These are phyloP conservation scores for Drosophila hawaiiensis DNA, from an alignment of 2,888 invertebrate genomes.

Conservation along the genomic window DNA sequence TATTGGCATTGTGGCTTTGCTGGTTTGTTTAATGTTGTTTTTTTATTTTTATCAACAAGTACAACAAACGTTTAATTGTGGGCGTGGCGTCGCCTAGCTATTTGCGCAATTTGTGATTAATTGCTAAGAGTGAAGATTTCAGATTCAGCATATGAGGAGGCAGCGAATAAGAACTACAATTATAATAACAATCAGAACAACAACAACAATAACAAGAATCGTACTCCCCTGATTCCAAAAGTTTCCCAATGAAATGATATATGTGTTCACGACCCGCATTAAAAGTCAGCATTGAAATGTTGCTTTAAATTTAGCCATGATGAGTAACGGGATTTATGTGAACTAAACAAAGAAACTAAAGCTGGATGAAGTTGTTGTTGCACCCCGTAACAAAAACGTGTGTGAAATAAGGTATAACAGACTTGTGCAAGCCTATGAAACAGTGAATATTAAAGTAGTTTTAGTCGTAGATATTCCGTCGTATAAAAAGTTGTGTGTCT, in stretches of 20 bases:
- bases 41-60: constrained; percentile 38
- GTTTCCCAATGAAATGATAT: constrained; percentile 23
- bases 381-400: neutral
- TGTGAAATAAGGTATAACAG: neutral
- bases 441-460: neutral
- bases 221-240: neutral
- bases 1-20: neutral
- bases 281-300: constrained; percentile 23
- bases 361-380: neutral
- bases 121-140: neutral
- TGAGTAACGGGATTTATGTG: constrained; percentile 33
- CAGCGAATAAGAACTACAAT: neutral
- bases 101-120: constrained; percentile 7
- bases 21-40: neutral
- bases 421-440: neutral
- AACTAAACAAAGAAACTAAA: constrained; percentile 20
- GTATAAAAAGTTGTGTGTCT: neutral
- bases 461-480: neutral
- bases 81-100: constrained; percentile 2
- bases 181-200: neutral
- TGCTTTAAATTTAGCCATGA: constrained; percentile 40
- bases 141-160: neutral
- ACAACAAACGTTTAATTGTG: constrained; percentile 14
- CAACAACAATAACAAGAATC: neutral
- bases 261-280: constrained; percentile 40